A percentile compares a stretch with the other conserved stretches of the same genome.
Conservation (phyloP, 2,888 invertebrate genomes). For the Caenorhabditis sp. region DNA sequence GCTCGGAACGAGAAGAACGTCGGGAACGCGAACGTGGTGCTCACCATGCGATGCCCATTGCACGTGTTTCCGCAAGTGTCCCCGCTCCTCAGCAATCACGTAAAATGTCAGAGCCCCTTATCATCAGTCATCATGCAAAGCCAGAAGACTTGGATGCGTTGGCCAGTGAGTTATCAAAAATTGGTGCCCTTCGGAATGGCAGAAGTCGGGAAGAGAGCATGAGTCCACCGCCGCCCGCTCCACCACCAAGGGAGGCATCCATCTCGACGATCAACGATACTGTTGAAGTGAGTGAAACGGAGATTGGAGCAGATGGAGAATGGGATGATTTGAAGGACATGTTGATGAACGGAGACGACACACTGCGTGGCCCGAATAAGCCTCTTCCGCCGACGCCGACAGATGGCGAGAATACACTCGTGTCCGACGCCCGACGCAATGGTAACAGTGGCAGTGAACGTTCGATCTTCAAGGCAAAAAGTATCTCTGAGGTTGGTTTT, state of each 20-base stretch:
- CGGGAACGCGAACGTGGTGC: constrained; percentile 65
- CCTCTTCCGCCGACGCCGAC: constrained; percentile 96
- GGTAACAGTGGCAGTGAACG: constrained; percentile 66
- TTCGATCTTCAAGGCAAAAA: constrained; percentile 75
- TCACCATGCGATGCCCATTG: constrained; percentile 67
- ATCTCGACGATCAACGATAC: constrained; percentile 69
- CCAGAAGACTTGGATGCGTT: constrained; percentile 93
- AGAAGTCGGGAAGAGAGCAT: constrained; percentile 67
- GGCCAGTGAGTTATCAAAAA: constrained; percentile 95
- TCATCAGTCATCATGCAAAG: constrained; percentile 75
- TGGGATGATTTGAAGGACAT: constrained; percentile 56
- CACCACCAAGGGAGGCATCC: constrained; percentile 82
- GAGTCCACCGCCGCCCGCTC: constrained; percentile 82
- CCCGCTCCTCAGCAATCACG: constrained; percentile 74
- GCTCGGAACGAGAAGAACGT: constrained; percentile 66
- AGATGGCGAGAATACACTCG: constrained; percentile 85
- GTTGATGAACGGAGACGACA: constrained; percentile 69
- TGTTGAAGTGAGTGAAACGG: constrained; percentile 55
- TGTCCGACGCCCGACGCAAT: constrained; percentile 65
- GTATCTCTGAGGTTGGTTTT: constrained; percentile 79
- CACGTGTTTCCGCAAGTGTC: constrained; percentile 67
- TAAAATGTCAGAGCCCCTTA: constrained; percentile 81
- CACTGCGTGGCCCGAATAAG: constrained; percentile 88
- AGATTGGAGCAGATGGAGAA: constrained; percentile 50
- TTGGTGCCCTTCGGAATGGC: constrained; percentile 85